phyloP scores from a whole-genome alignment of 1,140 invertebrate species.

The Heliconius eleuchia region DNA sequence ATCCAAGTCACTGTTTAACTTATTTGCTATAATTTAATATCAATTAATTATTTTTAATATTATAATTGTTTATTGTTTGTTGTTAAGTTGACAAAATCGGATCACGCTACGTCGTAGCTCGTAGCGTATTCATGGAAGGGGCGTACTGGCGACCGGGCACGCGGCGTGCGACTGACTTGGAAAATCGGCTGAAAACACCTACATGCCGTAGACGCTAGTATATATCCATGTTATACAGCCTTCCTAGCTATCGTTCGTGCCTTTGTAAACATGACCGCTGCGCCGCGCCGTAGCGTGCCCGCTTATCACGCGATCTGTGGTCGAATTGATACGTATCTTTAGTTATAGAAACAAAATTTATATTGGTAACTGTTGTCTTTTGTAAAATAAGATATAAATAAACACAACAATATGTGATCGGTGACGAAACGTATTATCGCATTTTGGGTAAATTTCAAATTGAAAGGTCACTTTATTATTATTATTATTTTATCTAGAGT shows the following conservation, averaged over 20 bases:
- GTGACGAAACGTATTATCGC: too few species aligned
- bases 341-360: conserved; percentile 6
- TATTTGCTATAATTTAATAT: not conserved
- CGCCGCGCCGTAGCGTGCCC: conserved; percentile 29
- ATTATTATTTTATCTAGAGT: too few species aligned
- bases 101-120: conserved; percentile 59
- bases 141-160: conserved; percentile 42
- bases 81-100: conserved; percentile 25
- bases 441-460: too few species aligned
- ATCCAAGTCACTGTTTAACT: not conserved
- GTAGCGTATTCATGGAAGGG: conserved; percentile 46
- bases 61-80: not conserved
- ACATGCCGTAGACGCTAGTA: conserved; percentile 38
- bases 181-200: conserved; percentile 55
- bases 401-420: too few species aligned
- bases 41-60: not conserved
- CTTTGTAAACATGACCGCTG: conserved; percentile 46
- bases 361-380: not conserved
- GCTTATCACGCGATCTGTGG: conserved; percentile 42
- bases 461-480: too few species aligned
- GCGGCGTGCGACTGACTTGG: conserved; percentile 53
- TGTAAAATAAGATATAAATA: not conserved
- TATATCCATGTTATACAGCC: conserved; percentile 32
- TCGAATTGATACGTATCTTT: conserved; percentile 30
- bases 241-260: conserved; percentile 37